Conservation (phyloP, 23 tunicate genomes). For the Oikopleura dioica region DNA sequence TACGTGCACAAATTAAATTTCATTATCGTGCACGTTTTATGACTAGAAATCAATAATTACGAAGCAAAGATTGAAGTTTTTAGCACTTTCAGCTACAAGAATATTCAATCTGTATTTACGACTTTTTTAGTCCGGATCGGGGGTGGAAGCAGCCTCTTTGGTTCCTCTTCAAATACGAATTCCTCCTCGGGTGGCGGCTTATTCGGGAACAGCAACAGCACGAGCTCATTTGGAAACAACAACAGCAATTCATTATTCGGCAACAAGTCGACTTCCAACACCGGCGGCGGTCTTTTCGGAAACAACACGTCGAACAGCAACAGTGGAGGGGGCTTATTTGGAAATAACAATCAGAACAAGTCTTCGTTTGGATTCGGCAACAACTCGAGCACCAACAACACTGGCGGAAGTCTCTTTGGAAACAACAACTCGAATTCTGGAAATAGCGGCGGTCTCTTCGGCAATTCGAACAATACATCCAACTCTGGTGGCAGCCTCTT, state of each 20-base stretch:
- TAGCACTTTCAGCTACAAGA: too few species aligned
- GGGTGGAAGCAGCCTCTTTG: too few species aligned
- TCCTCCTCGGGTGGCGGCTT: constrained; percentile 16
- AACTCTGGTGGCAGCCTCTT: background rate
- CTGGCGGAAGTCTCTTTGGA: background rate
- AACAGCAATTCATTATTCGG: background rate
- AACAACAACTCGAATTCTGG: background rate
- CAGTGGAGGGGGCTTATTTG: background rate
- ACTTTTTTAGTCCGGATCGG: too few species aligned
- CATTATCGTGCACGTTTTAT: too few species aligned
- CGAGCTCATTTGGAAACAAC: too few species aligned
- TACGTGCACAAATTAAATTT: too few species aligned
- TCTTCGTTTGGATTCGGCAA: background rate
- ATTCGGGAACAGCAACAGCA: constrained; percentile 28
- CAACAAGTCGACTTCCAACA: background rate
- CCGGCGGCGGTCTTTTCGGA: constrained; percentile 7
- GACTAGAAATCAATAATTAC: too few species aligned
- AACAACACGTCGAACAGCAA: background rate
- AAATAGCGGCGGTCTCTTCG: background rate
- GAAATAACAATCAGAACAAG: background rate
- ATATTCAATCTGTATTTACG: too few species aligned
- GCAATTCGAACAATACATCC: background rate
- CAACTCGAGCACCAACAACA: background rate
- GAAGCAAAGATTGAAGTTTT: too few species aligned
- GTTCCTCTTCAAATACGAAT: too few species aligned